These are phyloP conservation scores for Galleria mellonella DNA, from an alignment of 1,140 invertebrate species.

Conservation along the genomic window DNA sequence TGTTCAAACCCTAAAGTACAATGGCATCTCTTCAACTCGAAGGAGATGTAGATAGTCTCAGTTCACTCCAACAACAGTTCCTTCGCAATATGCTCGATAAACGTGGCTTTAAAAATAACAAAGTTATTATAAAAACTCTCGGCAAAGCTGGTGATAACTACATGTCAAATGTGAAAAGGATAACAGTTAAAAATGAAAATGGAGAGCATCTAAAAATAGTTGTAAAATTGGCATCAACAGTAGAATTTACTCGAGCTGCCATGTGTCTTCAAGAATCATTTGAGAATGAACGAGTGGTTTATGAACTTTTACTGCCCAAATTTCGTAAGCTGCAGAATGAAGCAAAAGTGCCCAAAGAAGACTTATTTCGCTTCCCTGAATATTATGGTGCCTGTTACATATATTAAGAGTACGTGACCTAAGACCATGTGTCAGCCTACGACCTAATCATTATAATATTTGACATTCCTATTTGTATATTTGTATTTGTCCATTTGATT, in stretches of 20 bases:
- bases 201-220: slow-evolving; percentile 13
- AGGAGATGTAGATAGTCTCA: slow-evolving; percentile 15
- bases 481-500: too few species aligned
- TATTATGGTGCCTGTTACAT: too few species aligned
- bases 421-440: too few species aligned
- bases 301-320: slow-evolving; percentile 45
- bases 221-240: slow-evolving; percentile 9
- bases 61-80: slow-evolving; percentile 18
- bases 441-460: too few species aligned
- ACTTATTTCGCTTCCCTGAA: slow-evolving; percentile 42
- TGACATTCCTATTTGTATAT: too few species aligned
- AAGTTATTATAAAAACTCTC: slow-evolving; percentile 16
- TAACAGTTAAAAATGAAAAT: slow-evolving; percentile 12
- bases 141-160: slow-evolving; percentile 35
- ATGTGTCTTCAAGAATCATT: slow-evolving; percentile 6
- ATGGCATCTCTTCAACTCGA: slow-evolving; percentile 17
- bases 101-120: slow-evolving; percentile 15
- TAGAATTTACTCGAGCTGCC: background rate
- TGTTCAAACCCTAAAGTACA: too few species aligned
- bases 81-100: slow-evolving; percentile 20
- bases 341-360: slow-evolving; percentile 16
- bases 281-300: slow-evolving; percentile 41
- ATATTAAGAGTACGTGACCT: too few species aligned
- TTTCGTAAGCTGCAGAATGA: slow-evolving; percentile 38
- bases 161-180: slow-evolving; percentile 15